Conservation (phyloP, 2,113 vertebrate species). For the Aegithalos caudatus region DNA sequence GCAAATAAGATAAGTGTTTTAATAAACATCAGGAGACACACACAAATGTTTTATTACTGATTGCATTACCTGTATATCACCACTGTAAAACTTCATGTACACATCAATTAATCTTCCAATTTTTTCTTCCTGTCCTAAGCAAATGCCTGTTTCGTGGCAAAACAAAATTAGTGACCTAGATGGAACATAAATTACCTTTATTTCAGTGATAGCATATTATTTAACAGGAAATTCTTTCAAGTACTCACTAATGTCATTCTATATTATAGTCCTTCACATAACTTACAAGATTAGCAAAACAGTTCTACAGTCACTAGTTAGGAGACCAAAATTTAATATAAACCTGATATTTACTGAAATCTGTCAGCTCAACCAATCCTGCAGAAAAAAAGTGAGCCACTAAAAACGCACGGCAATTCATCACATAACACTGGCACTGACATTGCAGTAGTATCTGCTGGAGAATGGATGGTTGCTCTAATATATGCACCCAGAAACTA, state of each 20-base stretch:
- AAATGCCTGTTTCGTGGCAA: background rate
- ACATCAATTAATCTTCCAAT: background rate
- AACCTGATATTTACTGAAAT: background rate
- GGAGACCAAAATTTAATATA: background rate
- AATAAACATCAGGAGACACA: background rate
- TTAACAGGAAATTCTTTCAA: background rate
- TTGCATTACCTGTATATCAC: background rate
- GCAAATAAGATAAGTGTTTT: background rate
- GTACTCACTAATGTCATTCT: background rate
- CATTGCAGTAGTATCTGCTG: background rate
- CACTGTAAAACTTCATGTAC: background rate
- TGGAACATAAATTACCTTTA: background rate
- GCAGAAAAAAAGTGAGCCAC: background rate
- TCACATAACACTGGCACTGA: background rate
- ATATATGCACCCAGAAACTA: background rate
- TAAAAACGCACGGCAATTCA: background rate
- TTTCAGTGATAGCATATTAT: background rate
- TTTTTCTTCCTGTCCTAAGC: background rate
- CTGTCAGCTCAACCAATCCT: background rate
- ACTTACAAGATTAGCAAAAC: background rate
- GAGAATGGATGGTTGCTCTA: background rate
- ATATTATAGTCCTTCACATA: background rate
- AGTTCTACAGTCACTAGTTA: background rate
- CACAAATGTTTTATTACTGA: background rate
- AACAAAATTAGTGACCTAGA: background rate